Evolutionary conservation across 2,888 invertebrate species (phyloP).

Genomic region (Cataglyphis rosenhaueri): DNA sequence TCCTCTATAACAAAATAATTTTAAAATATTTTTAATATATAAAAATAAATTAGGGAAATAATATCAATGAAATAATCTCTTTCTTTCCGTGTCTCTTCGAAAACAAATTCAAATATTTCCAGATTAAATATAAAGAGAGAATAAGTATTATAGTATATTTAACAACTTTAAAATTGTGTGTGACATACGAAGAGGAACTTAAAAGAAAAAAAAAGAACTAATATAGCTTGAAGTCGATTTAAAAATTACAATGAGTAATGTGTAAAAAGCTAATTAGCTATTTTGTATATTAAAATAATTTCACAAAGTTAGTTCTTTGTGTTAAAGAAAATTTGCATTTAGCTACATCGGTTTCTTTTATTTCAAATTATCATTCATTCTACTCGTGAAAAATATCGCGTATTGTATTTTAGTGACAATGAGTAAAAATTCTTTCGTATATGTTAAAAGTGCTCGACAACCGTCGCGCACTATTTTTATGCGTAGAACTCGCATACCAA

Average conservation of each 20-base stretch:
- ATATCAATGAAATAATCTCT: background rate
- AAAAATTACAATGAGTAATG: background rate
- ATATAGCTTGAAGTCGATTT: background rate
- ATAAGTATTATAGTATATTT: no score
- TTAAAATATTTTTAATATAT: background rate
- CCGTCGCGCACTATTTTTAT: constrained; percentile 27
- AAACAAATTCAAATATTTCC: background rate
- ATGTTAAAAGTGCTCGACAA: constrained; percentile 23
- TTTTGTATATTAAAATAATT: background rate
- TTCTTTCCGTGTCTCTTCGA: background rate
- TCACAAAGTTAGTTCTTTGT: background rate
- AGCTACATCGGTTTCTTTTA: background rate
- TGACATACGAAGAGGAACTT: background rate
- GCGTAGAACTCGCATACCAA: background rate
- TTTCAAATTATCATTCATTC: constrained; percentile 9
- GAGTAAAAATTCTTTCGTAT: background rate
- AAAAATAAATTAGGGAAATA: background rate
- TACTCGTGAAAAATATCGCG: background rate
- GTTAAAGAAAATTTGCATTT: background rate
- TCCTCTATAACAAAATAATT: background rate
- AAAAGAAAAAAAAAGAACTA: background rate
- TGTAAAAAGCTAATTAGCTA: background rate
- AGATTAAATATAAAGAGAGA: no score
- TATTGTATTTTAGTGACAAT: constrained; percentile 17
- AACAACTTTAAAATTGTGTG: background rate